Evolutionary conservation across 2,113 vertebrate species (phyloP).

Genomic region (Labeo catla): DNA sequence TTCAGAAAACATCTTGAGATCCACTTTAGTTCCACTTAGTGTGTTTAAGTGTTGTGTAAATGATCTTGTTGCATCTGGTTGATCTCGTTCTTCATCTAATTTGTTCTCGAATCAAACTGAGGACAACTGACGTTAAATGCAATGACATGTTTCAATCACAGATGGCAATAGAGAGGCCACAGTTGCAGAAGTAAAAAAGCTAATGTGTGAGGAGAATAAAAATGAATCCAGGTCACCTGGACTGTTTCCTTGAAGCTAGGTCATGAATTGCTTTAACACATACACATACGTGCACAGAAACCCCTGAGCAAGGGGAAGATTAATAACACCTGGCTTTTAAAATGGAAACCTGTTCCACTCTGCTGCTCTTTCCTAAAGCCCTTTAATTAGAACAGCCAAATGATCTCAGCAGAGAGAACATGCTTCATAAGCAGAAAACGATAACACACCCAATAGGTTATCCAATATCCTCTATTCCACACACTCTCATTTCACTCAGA

Average conservation of each 20-base stretch:
- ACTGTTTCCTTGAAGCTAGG: background rate
- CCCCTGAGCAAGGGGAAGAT: constrained; percentile 46
- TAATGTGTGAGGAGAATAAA: background rate
- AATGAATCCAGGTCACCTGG: constrained; percentile 53
- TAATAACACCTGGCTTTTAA: constrained; percentile 53
- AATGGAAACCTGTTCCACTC: constrained; percentile 55
- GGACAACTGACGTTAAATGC: background rate
- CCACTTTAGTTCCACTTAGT: background rate
- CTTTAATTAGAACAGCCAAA: constrained; percentile 56
- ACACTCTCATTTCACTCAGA: background rate
- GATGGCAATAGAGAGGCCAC: background rate
- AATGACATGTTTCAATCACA: background rate
- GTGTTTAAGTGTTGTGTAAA: background rate
- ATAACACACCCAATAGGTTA: constrained; percentile 24
- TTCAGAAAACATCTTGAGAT: background rate
- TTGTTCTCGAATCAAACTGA: background rate
- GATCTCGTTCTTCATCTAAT: background rate
- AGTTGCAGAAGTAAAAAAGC: background rate
- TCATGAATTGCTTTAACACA: background rate
- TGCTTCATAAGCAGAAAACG: constrained; percentile 48
- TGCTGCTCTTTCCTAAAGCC: constrained; percentile 33
- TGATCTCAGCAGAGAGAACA: constrained; percentile 45
- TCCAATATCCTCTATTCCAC: background rate
- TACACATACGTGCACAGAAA: background rate
- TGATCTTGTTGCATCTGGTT: background rate